Base-by-base conservation (phyloP, 2,888 invertebrate genomes). In the Drosophila histrio region DNA sequence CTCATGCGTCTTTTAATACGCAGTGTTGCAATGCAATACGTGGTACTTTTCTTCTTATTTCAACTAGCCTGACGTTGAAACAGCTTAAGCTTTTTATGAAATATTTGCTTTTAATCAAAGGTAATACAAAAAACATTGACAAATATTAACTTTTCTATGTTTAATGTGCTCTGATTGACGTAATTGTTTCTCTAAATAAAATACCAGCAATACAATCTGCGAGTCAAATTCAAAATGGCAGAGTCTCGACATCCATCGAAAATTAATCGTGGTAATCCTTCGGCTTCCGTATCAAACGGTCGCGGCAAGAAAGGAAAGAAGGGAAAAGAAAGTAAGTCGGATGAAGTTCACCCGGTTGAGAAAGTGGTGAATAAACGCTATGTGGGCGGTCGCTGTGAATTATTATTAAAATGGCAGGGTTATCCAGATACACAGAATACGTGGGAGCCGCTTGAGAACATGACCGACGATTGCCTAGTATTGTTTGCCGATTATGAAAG, bases 361-460 rank as follows among this genome's bases (percentile, higher is more conserved):
- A 43, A 57, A 13, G 73, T 81, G 4, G 1, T 67, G 0, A 38
- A 56, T 0, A 85, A 69, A 11, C 62, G 80, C 5, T 69, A 15
- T 17, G 9, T 19, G 0, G 21, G 59, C 19, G 79, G 77, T 0
- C 62, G 57, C 0, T 15, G 49, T 3, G 62, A 76, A 3, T 21
- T 70, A 0, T 38, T 52, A 1, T 3, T 83, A 0, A 72, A 70
- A 7, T 82, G 87, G 87, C 0, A 4, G 0, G 71, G 46, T 1
- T 72, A 39, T 15, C 19, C 69, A 0, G 0, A 11, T 0, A 9
- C 39, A 2, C 28, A 67, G 0, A 67, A 38, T 15, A 67, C 76
- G 1, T 83, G 82, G 82, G 87, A 78, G 38, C 62, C 65, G 6
- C 28, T 66, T 9, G 63, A 69, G 5, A 50, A 61, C 8, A n/a